These are phyloP conservation scores for Lochmaea capreae DNA, from an alignment of 2,888 invertebrate genomes.

Conservation along the genomic window DNA sequence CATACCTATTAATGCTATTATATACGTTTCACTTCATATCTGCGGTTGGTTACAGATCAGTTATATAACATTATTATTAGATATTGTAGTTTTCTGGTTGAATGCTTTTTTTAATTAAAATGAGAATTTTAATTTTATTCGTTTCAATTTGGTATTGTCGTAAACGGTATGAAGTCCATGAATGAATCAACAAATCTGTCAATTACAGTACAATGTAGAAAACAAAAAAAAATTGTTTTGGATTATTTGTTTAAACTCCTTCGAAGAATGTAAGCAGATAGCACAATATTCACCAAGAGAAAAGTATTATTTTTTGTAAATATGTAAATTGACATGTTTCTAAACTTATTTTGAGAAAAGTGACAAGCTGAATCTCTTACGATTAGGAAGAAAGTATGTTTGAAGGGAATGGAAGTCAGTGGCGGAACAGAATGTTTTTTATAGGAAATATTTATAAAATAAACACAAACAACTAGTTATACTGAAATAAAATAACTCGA, in stretches of 20 bases:
- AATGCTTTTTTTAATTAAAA: background rate
- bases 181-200: too few relatives aligned
- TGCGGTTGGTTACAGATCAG: slow-evolving; percentile 31
- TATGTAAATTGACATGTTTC: slow-evolving; percentile 53
- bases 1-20: slow-evolving; percentile 47
- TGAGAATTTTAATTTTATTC: background rate
- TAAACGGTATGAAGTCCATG: too few relatives aligned
- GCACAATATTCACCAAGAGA: slow-evolving; percentile 41
- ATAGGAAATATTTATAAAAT: background rate
- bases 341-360: slow-evolving; percentile 54
- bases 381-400: slow-evolving; percentile 48
- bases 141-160: background rate
- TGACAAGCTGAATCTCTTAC: slow-evolving; percentile 52
- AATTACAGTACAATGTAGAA: background rate
- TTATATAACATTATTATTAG: slow-evolving; percentile 32
- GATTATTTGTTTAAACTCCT: slow-evolving; percentile 34
- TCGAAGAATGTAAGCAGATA: slow-evolving; percentile 36
- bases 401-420: slow-evolving; percentile 38
- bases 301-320: slow-evolving; percentile 45
- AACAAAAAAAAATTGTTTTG: background rate
- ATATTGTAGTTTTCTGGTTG: slow-evolving; percentile 14
- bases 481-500: too few relatives aligned
- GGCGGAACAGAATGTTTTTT: slow-evolving; percentile 12
- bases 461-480: background rate
- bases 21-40: slow-evolving; percentile 40